phyloP scores from a whole-genome alignment of 2,888 invertebrate species.

The Ethmia dodecea region DNA sequence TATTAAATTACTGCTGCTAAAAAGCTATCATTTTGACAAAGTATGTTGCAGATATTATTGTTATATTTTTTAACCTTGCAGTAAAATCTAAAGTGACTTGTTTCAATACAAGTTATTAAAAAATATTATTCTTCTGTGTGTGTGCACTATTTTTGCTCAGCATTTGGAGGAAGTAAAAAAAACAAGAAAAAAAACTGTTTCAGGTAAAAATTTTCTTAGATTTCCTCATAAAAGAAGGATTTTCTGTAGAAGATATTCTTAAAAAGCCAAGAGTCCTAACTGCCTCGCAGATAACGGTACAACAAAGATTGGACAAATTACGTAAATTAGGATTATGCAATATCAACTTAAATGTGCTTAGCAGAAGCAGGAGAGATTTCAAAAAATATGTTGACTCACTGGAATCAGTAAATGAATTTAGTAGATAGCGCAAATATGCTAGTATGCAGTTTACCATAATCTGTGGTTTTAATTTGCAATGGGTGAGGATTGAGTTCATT shows the following conservation, averaged over 20 bases:
- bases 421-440: too few species aligned
- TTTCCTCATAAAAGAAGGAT: slow-evolving; percentile 73
- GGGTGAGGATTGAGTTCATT: too few species aligned
- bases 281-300: slow-evolving; percentile 75
- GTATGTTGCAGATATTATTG: too few species aligned
- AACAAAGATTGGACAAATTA: slow-evolving; percentile 67
- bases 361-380: slow-evolving; percentile 75
- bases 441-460: too few species aligned
- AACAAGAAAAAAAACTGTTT: slow-evolving; percentile 19
- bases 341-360: slow-evolving; percentile 72
- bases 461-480: too few species aligned
- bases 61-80: too few species aligned
- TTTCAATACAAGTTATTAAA: background rate
- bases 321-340: slow-evolving; percentile 60
- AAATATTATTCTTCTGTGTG: background rate
- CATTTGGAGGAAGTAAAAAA: too few species aligned
- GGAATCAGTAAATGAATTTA: slow-evolving; percentile 13
- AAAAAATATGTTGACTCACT: slow-evolving; percentile 62
- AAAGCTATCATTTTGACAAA: too few species aligned
- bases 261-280: slow-evolving; percentile 73
- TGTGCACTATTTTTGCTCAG: too few species aligned
- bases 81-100: too few species aligned
- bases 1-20: too few species aligned
- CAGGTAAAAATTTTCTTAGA: slow-evolving; percentile 79
- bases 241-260: slow-evolving; percentile 69